Evolutionary conservation across 2,797 vertebrate species (phyloP).

Genomic region (Prionace glauca): DNA sequence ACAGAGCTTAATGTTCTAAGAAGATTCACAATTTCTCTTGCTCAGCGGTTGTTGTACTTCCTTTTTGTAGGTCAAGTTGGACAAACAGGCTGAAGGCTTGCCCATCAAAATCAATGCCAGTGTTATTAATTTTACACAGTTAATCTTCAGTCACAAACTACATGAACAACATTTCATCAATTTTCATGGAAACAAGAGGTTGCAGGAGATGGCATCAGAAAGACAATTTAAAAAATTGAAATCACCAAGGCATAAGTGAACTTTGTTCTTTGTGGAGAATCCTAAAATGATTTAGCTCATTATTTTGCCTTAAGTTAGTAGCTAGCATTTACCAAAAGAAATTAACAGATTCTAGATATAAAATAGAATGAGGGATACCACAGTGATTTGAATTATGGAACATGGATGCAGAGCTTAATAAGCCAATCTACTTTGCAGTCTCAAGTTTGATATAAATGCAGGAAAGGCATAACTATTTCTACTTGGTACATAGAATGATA

Average conservation of each 20-base stretch:
- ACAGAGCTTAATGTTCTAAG: too few species aligned
- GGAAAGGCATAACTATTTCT: not conserved
- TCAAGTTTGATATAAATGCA: not conserved
- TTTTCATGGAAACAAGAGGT: not conserved
- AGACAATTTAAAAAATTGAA: not conserved
- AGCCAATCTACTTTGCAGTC: not conserved
- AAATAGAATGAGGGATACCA: not conserved
- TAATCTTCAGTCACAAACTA: not conserved
- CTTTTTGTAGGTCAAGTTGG: not conserved
- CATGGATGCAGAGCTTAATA: not conserved
- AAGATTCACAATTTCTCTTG: too few species aligned
- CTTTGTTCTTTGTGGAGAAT: not conserved
- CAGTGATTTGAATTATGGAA: too few species aligned
- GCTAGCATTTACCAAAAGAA: not conserved
- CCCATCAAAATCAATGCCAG: not conserved
- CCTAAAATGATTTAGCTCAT: not conserved
- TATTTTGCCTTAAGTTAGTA: not conserved
- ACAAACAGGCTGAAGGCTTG: not conserved
- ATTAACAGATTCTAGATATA: not conserved
- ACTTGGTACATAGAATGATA: too few species aligned
- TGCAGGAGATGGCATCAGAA: not conserved
- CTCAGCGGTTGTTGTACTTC: not conserved
- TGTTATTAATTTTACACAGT: not conserved
- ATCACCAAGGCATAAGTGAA: not conserved
- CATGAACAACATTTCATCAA: not conserved